Evolutionary conservation across 2,888 invertebrate genomes (phyloP).

Genomic region (Conus canariensis): DNA sequence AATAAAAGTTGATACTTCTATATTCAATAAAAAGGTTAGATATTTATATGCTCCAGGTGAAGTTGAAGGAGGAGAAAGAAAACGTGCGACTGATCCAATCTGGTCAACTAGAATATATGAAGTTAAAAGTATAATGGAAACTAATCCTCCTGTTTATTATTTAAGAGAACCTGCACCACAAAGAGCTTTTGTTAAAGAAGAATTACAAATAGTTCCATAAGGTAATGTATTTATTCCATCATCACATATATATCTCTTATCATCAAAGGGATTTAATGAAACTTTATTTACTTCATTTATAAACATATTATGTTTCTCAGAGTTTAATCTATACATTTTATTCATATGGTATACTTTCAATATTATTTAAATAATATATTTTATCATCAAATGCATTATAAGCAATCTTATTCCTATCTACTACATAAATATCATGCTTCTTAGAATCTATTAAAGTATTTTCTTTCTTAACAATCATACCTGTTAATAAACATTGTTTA

Average conservation of each 20-base stretch:
- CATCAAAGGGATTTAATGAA: too few species aligned
- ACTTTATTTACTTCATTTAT: too few species aligned
- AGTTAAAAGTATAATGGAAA: slow-evolving; percentile 2
- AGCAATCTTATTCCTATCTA: too few species aligned
- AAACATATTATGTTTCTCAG: too few species aligned
- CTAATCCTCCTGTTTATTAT: slow-evolving; percentile 18
- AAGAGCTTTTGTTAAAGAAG: slow-evolving; percentile 15
- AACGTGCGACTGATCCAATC: not conserved
- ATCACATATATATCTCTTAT: too few species aligned
- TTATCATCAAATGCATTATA: too few species aligned
- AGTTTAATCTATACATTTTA: too few species aligned
- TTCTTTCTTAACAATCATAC: not conserved
- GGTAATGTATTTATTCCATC: too few species aligned
- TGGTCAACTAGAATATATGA: not conserved
- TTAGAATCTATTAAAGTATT: too few species aligned
- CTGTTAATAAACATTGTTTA: not conserved
- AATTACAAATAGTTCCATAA: not conserved
- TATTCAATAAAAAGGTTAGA: slow-evolving; percentile 7
- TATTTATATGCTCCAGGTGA: slow-evolving; percentile 9
- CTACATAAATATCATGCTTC: too few species aligned
- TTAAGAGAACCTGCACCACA: slow-evolving; percentile 11
- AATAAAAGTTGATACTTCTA: not conserved
- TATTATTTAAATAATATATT: too few species aligned
- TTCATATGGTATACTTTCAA: too few species aligned
- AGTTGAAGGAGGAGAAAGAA: slow-evolving; percentile 1